Conservation (phyloP, 2,113 vertebrate genomes). For the Ceratotherium simum region DNA sequence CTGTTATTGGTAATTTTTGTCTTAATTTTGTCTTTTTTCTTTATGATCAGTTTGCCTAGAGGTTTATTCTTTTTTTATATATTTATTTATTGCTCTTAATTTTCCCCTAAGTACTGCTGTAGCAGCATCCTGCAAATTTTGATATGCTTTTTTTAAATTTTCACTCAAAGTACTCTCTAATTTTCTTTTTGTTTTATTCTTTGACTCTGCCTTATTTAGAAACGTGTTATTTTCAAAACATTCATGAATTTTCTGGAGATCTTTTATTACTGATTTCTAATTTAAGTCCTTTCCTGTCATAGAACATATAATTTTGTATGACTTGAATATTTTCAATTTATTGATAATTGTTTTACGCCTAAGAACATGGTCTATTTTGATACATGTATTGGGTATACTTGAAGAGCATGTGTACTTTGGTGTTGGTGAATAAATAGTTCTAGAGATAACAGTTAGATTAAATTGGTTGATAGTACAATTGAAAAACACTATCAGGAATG, state of each 20-base stretch:
- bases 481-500: background rate
- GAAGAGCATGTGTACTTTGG: background rate
- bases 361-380: background rate
- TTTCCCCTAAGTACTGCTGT: background rate
- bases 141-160: background rate
- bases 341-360: background rate
- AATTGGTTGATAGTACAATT: background rate
- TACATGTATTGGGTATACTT: background rate
- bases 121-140: background rate
- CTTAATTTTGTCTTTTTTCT: background rate
- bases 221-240: background rate
- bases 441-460: background rate
- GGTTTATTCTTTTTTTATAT: background rate
- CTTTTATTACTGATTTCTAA: background rate
- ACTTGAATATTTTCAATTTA: slow-evolving; percentile 6
- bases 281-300: background rate
- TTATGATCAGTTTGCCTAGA: background rate
- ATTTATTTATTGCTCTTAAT: background rate
- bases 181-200: background rate
- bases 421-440: background rate
- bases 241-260: background rate
- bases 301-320: background rate
- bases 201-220: slow-evolving; percentile 1
- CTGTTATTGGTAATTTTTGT: background rate
- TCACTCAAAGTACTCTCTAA: background rate